These are phyloP conservation scores for Torymus aiolomorphi DNA, from an alignment of 2,888 invertebrate species.

Conservation along the genomic window DNA sequence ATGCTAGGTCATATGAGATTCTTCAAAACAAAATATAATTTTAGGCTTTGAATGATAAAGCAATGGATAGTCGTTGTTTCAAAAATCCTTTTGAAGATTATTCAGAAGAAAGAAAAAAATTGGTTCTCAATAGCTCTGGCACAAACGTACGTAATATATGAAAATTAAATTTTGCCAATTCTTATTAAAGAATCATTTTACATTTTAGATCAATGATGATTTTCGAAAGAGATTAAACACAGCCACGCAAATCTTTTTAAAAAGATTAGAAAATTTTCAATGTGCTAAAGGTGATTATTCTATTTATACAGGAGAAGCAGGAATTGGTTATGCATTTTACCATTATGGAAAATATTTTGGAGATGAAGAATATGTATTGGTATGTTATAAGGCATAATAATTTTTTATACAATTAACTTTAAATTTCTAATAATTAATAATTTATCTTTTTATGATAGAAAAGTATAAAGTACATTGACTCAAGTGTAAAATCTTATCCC, in stretches of 20 bases:
- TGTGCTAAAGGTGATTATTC: constrained; percentile 79
- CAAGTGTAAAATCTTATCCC: constrained; percentile 70
- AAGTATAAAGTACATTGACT: constrained; percentile 75
- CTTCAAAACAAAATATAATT: no score
- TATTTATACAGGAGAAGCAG: constrained; percentile 86
- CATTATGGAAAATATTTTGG: constrained; percentile 73
- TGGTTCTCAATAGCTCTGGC: constrained; percentile 53
- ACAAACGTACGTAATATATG: constrained; percentile 58
- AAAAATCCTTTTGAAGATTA: constrained; percentile 63
- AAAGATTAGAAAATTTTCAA: constrained; percentile 75
- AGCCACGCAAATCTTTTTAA: constrained; percentile 75
- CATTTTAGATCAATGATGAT: constrained; percentile 76
- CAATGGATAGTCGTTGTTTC: constrained; percentile 61
- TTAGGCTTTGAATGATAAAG: constrained; percentile 10
- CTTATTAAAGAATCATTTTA: no score
- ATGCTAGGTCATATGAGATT: no score
- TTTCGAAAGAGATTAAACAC: constrained; percentile 75
- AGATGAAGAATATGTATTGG: constrained; percentile 65
- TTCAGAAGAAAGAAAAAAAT: constrained; percentile 42
- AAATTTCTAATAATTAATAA: no score
- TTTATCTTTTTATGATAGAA: constrained; percentile 69
- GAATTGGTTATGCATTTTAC: constrained; percentile 82
- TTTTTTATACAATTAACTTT: no score
- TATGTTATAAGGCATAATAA: no score
- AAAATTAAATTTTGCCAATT: constrained; percentile 1